Conservation (phyloP, 37 sponge, comb jelly and placozoan genomes). For the Halichondria panicea region DNA sequence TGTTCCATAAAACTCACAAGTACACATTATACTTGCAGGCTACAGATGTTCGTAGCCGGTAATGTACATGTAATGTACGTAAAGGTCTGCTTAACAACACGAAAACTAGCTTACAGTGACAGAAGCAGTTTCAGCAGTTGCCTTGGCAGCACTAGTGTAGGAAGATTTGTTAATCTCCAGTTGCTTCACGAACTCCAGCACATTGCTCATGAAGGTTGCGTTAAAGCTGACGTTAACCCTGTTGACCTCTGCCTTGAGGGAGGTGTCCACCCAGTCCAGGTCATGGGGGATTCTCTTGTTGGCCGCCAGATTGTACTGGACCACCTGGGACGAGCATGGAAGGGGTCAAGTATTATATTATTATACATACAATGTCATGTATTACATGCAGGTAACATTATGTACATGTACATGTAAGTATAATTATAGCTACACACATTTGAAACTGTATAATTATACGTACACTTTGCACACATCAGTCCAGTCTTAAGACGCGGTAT, state of each 20-base stretch:
- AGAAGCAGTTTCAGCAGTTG: slow-evolving; percentile 58
- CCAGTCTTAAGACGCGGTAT: too few relatives aligned
- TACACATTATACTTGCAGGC: too few relatives aligned
- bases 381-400: too few relatives aligned
- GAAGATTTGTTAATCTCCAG: slow-evolving; percentile 30
- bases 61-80: neutral
- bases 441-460: too few relatives aligned
- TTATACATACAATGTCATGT: too few relatives aligned
- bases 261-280: slow-evolving; percentile 38
- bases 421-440: too few relatives aligned
- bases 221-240: slow-evolving; percentile 28
- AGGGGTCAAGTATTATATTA: too few relatives aligned
- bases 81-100: neutral
- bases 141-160: slow-evolving; percentile 34
- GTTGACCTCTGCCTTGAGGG: slow-evolving; percentile 23
- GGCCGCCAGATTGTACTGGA: slow-evolving; percentile 20
- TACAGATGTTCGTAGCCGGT: too few relatives aligned
- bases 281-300: slow-evolving; percentile 42
- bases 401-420: too few relatives aligned
- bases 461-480: too few relatives aligned
- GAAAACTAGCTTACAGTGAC: slow-evolving; percentile 37
- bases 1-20: too few relatives aligned
- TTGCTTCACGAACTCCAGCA: slow-evolving; percentile 50
- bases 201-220: slow-evolving; percentile 32
- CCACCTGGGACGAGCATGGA: too few relatives aligned